A percentile compares a stretch with the other conserved stretches of the same genome.
Evolutionary conservation across 2,888 invertebrate genomes (phyloP).

Genomic region (Rhagonycha fulva): DNA sequence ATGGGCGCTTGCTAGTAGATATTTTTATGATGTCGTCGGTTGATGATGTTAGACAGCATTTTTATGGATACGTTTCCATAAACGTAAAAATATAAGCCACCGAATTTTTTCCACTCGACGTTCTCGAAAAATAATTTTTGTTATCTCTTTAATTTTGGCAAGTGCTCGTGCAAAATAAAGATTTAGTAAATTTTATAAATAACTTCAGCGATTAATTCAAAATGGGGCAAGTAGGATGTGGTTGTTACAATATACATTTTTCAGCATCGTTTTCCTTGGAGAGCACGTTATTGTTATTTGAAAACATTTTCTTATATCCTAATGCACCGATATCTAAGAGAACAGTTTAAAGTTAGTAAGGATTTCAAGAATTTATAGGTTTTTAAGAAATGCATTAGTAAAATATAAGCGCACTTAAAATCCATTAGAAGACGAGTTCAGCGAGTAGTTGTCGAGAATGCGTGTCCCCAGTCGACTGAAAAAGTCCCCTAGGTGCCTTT

Average conservation of each 20-base stretch:
- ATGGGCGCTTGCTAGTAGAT: conserved; percentile 26
- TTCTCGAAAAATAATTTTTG: conserved; percentile 3
- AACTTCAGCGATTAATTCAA: not conserved
- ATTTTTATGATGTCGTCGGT: conserved; percentile 38
- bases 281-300: conserved; percentile 41
- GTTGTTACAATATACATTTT: not conserved
- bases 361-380: conserved; percentile 44
- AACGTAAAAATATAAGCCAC: conserved; percentile 39
- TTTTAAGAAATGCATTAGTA: conserved; percentile 48
- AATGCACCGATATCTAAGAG: conserved; percentile 36
- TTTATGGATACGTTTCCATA: conserved; percentile 41
- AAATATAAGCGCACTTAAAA: conserved; percentile 46
- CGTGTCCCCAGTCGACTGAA: conserved; percentile 27
- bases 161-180: not conserved
- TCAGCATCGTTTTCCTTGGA: conserved; percentile 8
- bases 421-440: conserved; percentile 44
- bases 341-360: conserved; percentile 37
- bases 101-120: conserved; percentile 2
- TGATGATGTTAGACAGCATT: conserved; percentile 30
- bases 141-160: not conserved
- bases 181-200: not conserved
- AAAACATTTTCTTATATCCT: conserved; percentile 40
- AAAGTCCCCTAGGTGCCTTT: conserved; percentile 36
- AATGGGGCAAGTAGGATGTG: not conserved
- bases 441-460: conserved; percentile 31